Conservation (phyloP, 2,113 vertebrate species). For the Oxyura jamaicensis region DNA sequence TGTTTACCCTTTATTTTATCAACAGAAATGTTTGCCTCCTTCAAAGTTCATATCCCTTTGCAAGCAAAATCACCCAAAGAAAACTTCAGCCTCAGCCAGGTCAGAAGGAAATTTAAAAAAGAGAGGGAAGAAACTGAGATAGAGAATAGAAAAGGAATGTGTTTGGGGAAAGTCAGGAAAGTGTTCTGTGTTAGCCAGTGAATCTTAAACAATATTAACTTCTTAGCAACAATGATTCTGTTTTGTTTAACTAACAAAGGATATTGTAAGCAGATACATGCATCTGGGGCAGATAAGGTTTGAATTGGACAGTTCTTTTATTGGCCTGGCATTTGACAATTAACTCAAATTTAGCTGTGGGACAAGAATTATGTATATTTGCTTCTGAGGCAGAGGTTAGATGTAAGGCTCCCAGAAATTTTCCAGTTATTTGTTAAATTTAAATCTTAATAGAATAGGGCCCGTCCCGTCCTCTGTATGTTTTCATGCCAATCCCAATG, state of each 20-base stretch:
- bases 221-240: slow-evolving; percentile 68
- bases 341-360: slow-evolving; percentile 45
- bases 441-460: slow-evolving; percentile 56
- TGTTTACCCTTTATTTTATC: neutral
- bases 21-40: neutral
- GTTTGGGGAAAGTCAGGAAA: slow-evolving; percentile 17
- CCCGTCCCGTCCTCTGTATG: slow-evolving; percentile 35
- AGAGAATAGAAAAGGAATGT: slow-evolving; percentile 9
- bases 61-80: neutral
- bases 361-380: slow-evolving; percentile 38
- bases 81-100: neutral
- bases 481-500: slow-evolving; percentile 31
- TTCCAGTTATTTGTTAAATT: slow-evolving; percentile 59
- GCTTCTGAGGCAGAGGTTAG: slow-evolving; percentile 21
- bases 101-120: neutral
- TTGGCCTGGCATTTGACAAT: slow-evolving; percentile 39
- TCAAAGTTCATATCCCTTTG: neutral
- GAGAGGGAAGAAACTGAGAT: neutral
- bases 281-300: slow-evolving; percentile 47
- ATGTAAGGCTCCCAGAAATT: slow-evolving; percentile 23
- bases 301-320: slow-evolving; percentile 43
- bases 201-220: slow-evolving; percentile 65
- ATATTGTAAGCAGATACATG: slow-evolving; percentile 59
- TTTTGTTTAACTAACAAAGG: slow-evolving; percentile 69
- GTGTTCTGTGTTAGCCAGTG: slow-evolving; percentile 13